Evolutionary conservation across 2,797 vertebrate genomes (phyloP).

Genomic region (Lindbergichthys nudifrons): DNA sequence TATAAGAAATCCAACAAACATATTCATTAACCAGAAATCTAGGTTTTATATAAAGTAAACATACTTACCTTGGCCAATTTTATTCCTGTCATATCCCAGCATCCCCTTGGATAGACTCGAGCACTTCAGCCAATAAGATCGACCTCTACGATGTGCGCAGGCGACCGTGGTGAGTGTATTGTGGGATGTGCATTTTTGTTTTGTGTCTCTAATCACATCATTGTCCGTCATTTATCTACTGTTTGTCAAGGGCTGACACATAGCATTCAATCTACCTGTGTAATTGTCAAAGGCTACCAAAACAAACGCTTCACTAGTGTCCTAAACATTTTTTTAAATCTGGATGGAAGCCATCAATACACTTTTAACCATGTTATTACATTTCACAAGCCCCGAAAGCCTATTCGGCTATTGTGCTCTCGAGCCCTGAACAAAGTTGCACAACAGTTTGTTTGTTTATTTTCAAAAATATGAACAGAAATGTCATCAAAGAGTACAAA

Average conservation of each 20-base stretch:
- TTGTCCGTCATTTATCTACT: conserved; percentile 3
- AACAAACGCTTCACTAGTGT: conserved; percentile 57
- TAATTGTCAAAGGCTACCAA: conserved; percentile 39
- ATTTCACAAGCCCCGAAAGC: conserved; percentile 44
- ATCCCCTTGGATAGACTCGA: conserved; percentile 93
- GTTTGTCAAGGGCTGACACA: not conserved
- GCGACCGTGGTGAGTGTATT: conserved; percentile 91
- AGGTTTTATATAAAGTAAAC: conserved; percentile 8
- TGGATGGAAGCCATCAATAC: conserved; percentile 33
- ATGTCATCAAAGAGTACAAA: conserved; percentile 37
- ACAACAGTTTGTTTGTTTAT: conserved; percentile 44
- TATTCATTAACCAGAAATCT: not conserved
- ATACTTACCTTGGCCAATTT: not conserved
- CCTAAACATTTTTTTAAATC: conserved; percentile 47
- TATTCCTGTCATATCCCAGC: conserved; percentile 79
- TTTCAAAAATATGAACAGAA: conserved; percentile 15
- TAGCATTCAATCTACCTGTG: not conserved
- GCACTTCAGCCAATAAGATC: conserved; percentile 90
- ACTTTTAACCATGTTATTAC: conserved; percentile 47
- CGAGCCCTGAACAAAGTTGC: conserved; percentile 14
- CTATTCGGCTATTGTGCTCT: conserved; percentile 1
- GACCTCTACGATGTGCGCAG: conserved; percentile 97
- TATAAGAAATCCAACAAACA: not conserved
- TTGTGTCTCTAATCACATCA: conserved; percentile 8
- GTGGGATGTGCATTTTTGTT: not conserved